Base-by-base conservation (phyloP, 2,888 invertebrate genomes). In the Torymus tubicola region DNA sequence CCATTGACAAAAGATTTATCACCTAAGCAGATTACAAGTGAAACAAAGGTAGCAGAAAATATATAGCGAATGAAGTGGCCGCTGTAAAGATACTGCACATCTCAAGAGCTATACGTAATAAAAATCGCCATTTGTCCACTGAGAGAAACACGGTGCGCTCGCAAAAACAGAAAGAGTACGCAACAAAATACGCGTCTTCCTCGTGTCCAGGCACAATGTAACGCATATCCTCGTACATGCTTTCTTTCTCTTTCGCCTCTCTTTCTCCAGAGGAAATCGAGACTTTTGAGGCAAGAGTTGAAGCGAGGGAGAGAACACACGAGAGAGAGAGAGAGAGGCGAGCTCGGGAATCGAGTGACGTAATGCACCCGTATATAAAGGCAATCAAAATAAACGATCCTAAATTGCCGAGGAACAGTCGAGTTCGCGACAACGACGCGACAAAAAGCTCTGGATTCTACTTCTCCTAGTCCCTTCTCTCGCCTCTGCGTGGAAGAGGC, bases 371-470 rank as follows among this genome's bases (percentile, higher is more conserved):
- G 85, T 85, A 87, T 76, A 76, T 87, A 85, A 87, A 87, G 88
- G 82, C 89, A 89, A 89, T 89, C 86, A 87, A 87, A 86, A 87
- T 88, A 88, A 89, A 89, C 86, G 86, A 88, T 86, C 84, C 86
- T 88, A 88, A 89, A 89, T 89, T 88, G 87, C 84, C 72, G 69
- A 79, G 82, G 83, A 78, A 84, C 81, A 73, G 18, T n/a, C 18
- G 52, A 10, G 21, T 75, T 50, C 18, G 57, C 60, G 42, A 60
- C 57, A 53, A n/a, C 18, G 60, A 42, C 42, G 18, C 69, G 57
- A 68, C 60, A 68, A 12, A 63, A 65, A 71, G 18, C 55, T 65
- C 24, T 16, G 13, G 1, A 31, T 31, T 31, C 21, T 21, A 2
- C 21, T 21, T 21, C 21, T 21, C 21, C 21, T 4, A 31, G 31